Conservation (phyloP, 2,113 vertebrate genomes). For the Lycocorax pyrrhopterus region DNA sequence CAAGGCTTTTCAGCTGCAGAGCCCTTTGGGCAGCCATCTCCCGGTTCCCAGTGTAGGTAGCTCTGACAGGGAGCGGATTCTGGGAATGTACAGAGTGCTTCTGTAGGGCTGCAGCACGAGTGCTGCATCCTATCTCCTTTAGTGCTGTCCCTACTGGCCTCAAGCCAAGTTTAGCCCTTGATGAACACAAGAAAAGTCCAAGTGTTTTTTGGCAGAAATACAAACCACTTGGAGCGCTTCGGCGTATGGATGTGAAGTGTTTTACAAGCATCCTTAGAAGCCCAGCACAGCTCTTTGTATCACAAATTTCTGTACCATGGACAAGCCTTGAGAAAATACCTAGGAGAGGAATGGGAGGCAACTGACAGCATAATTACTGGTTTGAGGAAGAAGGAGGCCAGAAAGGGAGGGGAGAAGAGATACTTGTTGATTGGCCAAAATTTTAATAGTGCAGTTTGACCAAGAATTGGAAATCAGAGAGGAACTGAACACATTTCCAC, state of each 20-base stretch:
- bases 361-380: neutral
- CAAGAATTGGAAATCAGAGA: neutral
- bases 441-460: neutral
- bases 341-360: neutral
- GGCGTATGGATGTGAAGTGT: slow-evolving; percentile 60
- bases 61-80: neutral
- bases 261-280: slow-evolving; percentile 61
- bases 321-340: slow-evolving; percentile 26
- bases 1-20: neutral
- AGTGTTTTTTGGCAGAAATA: slow-evolving; percentile 59
- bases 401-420: neutral
- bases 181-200: slow-evolving; percentile 43
- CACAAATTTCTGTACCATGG: slow-evolving; percentile 34
- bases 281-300: slow-evolving; percentile 9
- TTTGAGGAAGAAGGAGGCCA: neutral
- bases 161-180: slow-evolving; percentile 36
- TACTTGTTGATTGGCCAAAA: neutral
- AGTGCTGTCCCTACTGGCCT: slow-evolving; percentile 36
- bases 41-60: neutral
- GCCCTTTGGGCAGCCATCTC: neutral
- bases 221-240: slow-evolving; percentile 61
- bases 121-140: neutral
- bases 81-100: neutral
- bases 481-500: neutral
- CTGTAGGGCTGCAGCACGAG: neutral